A percentile compares a stretch with the other conserved stretches of the same genome.
phyloP scores from a whole-genome alignment of 2,797 vertebrate genomes.

The Danio albolineatus region DNA sequence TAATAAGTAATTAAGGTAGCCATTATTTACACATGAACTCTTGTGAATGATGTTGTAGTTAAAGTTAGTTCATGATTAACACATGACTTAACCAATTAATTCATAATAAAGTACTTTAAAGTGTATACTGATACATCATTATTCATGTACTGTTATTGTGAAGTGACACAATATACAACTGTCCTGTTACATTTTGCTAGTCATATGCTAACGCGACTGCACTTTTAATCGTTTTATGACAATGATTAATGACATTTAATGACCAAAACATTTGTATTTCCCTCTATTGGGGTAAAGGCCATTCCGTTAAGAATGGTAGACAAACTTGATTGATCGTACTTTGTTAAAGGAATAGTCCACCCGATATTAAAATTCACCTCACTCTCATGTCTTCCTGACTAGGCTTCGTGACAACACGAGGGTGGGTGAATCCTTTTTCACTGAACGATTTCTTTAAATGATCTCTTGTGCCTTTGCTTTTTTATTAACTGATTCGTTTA shows the following conservation, averaged over 20 bases:
- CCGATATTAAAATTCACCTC: not conserved
- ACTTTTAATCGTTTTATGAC: not conserved
- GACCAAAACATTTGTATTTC: not conserved
- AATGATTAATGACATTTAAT: not conserved
- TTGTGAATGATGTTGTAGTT: too few species aligned
- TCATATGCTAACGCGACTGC: too few species aligned
- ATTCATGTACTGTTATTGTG: too few species aligned
- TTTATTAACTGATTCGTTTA: conserved; percentile 35
- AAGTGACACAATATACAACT: too few species aligned
- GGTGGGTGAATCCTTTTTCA: not conserved
- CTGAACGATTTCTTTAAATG: conserved; percentile 2
- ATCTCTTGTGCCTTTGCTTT: conserved; percentile 39
- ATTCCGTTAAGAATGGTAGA: not conserved
- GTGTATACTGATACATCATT: too few species aligned
- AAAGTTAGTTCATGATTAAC: too few species aligned
- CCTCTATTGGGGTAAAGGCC: not conserved
- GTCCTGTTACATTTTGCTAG: too few species aligned
- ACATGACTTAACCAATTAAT: too few species aligned
- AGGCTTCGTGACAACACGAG: not conserved
- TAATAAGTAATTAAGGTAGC: too few species aligned
- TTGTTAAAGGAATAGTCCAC: not conserved
- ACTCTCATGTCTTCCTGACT: not conserved
- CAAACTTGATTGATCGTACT: not conserved
- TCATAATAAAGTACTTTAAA: too few species aligned
- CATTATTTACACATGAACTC: too few species aligned